Percentiles rank a stretch among this genome's conserved stretches.
phyloP scores from a whole-genome alignment of 2,113 vertebrate species.

The Platichthys stellatus region DNA sequence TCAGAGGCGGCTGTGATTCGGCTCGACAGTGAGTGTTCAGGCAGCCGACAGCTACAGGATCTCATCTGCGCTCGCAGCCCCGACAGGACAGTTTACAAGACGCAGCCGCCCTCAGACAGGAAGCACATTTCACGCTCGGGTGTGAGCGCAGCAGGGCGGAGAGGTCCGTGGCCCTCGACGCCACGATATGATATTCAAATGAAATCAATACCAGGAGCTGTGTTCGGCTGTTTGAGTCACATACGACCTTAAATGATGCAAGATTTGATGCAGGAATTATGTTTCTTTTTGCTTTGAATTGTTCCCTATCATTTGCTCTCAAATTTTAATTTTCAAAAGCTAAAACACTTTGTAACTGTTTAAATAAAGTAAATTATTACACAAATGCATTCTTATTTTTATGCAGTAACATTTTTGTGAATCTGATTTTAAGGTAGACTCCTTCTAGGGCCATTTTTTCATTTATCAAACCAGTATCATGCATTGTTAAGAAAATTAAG shows the following conservation, averaged over 20 bases:
- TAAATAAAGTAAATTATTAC: no score
- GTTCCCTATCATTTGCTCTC: no score
- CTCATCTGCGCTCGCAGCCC: conserved; percentile 20
- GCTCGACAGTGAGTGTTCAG: conserved; percentile 20
- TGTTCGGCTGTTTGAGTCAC: neutral
- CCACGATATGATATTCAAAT: neutral
- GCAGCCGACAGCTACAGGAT: conserved; percentile 23
- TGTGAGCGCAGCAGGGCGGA: conserved; percentile 3
- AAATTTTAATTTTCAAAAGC: no score
- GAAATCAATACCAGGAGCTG: neutral
- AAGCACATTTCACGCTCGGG: conserved; percentile 26
- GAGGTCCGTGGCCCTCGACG: neutral
- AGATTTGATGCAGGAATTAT: neutral
- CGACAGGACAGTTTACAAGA: conserved; percentile 43
- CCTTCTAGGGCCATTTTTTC: no score
- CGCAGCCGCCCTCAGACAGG: neutral
- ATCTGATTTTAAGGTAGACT: no score
- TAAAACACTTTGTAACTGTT: no score
- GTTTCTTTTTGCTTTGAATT: no score
- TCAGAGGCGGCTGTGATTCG: conserved; percentile 26
- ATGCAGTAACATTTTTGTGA: no score
- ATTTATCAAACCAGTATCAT: no score
- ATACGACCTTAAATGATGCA: neutral
- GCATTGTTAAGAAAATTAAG: no score
- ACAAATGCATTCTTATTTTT: no score